These are phyloP conservation scores for Melanotaenia duboulayi DNA, from an alignment of 2,113 vertebrate species.

Conservation along the genomic window DNA sequence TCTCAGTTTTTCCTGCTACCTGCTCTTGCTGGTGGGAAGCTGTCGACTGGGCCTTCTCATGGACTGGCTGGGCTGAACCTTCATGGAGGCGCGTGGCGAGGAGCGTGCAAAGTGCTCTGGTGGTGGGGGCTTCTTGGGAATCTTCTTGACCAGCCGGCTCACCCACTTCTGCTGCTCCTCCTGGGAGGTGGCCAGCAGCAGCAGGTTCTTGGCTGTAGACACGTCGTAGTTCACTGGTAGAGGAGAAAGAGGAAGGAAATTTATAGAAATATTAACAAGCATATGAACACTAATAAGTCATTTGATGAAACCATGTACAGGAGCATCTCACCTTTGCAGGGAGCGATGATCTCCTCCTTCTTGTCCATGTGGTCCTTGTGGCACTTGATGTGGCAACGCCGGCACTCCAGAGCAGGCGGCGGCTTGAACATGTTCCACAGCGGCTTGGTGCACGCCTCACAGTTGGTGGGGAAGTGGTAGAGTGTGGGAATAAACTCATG, in stretches of 20 bases:
- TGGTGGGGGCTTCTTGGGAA: conserved; percentile 95
- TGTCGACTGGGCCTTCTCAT: conserved; percentile 94
- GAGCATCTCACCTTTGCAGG: conserved; percentile 88
- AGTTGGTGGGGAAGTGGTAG: conserved; percentile 98
- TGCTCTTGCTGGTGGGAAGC: conserved; percentile 94
- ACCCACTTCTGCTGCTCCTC: conserved; percentile 99
- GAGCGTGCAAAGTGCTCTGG: conserved; percentile 93
- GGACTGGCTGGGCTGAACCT: conserved; percentile 95
- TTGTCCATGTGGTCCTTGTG: conserved; percentile 99
- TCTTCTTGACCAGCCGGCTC: conserved; percentile 95
- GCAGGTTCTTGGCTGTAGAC: conserved; percentile 96
- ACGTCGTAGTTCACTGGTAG: conserved; percentile 95
- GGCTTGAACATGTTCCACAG: conserved; percentile 99
- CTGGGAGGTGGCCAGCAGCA: conserved; percentile 92
- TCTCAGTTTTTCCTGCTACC: conserved; percentile 79
- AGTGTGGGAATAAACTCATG: conserved; percentile 99
- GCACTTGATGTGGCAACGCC: conserved; percentile 99
- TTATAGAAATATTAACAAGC: neutral
- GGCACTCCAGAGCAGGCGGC: conserved; percentile 96
- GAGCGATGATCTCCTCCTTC: conserved; percentile 96
- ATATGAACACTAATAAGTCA: neutral
- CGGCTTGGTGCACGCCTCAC: conserved; percentile 98
- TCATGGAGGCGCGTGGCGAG: conserved; percentile 94
- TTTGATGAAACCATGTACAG: neutral
- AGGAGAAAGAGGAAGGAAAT: neutral